These are phyloP conservation scores for Scyliorhinus canicula DNA, from an alignment of 2,797 vertebrate genomes.

Conservation along the genomic window DNA sequence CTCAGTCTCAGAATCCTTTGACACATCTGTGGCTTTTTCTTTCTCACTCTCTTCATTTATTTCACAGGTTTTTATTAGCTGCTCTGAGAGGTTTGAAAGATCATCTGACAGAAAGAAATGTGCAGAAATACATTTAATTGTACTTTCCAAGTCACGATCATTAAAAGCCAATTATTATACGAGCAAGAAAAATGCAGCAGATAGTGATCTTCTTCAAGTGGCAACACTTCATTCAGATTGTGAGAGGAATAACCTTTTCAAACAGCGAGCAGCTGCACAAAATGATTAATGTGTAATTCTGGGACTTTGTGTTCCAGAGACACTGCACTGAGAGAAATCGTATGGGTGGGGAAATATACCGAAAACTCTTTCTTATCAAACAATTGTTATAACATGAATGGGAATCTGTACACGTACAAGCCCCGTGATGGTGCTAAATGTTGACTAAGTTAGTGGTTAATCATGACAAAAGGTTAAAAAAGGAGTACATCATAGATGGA, in stretches of 20 bases:
- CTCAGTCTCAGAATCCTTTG: constrained; percentile 59
- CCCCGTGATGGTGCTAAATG: neutral
- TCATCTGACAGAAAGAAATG: constrained; percentile 49
- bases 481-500: too few species aligned
- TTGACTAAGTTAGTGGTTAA: neutral
- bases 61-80: constrained; percentile 58
- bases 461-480: neutral
- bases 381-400: neutral
- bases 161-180: neutral
- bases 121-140: neutral
- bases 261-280: neutral
- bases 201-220: neutral
- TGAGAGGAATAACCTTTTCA: neutral
- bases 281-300: constrained; percentile 22
- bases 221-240: neutral
- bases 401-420: neutral
- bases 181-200: neutral
- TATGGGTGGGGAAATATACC: neutral
- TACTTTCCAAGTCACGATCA: neutral
- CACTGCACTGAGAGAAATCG: neutral
- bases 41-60: constrained; percentile 56
- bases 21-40: constrained; percentile 48
- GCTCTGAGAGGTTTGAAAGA: constrained; percentile 54
- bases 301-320: neutral
- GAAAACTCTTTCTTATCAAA: neutral